Evolutionary conservation across 2,113 vertebrate species (phyloP).

Genomic region (Alaudala cheleensis): DNA sequence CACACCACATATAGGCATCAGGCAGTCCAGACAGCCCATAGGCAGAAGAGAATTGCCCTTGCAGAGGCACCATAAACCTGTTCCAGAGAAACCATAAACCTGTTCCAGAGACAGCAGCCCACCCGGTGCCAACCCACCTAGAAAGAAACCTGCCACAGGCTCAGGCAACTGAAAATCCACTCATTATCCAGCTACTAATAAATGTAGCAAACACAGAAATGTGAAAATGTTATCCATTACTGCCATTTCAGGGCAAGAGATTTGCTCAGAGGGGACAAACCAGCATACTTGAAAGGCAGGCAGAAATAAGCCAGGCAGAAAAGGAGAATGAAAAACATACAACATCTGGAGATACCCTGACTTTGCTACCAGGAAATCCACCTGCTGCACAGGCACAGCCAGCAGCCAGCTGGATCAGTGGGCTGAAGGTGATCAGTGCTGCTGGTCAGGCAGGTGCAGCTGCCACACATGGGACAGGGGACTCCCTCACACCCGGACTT

Average conservation of each 20-base stretch:
- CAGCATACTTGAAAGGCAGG: background rate
- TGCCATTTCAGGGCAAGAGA: background rate
- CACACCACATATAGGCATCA: background rate
- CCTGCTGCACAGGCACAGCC: background rate
- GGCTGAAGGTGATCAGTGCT: background rate
- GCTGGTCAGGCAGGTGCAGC: background rate
- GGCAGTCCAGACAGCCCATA: background rate
- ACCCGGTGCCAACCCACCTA: background rate
- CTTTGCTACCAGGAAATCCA: background rate
- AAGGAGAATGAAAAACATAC: background rate
- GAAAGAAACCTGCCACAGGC: background rate
- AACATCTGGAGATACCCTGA: background rate
- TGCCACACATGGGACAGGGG: accelerated
- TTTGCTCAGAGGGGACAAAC: background rate
- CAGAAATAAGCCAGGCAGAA: background rate
- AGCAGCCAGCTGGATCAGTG: background rate
- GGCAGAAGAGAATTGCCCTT: background rate
- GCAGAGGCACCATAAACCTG: background rate
- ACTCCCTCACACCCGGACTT: accelerated
- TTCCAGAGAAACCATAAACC: background rate
- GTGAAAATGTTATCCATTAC: background rate
- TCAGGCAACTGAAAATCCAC: background rate
- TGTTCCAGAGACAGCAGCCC: background rate
- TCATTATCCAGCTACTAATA: background rate
- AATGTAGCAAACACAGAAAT: background rate